Base-by-base conservation (phyloP, 2,888 invertebrate species). In the Mythimna vitellina region DNA sequence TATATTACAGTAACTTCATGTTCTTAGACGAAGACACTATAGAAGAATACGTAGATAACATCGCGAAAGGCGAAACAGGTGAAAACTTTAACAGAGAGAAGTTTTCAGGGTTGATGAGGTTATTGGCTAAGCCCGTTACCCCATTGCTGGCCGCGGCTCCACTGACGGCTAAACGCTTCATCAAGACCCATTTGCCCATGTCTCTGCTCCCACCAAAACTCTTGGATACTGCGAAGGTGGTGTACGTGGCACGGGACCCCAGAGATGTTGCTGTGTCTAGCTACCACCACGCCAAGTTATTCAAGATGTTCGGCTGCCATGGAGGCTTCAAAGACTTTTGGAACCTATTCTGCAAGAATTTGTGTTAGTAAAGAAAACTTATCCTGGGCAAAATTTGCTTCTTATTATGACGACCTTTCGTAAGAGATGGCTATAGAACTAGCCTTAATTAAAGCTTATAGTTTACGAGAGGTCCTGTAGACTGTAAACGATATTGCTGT, bases 191-290 rank as follows among this genome's bases (percentile, higher is more conserved):
- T 90, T 96, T 98, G 76, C 97, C 98, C 0, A 96, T 97, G 69
- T 97, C 97, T 60, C 92, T 98, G 20, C 88, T 98, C 46, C 97
- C 97, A 1, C 96, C 96, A 1, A 93, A 94, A 82, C 89, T 97
- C 6, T 87, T 97, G 78, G 92, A 95, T 12, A 61, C 81, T 84
- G 73, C 92, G 60, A 86, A 97, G 97, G 92, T 98, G 2, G 96
- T 98, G 65, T 98, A 98, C 87, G 97, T 98, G 0, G 97, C 98
- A 0, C 96, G 98, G 72, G 98, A 98, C 93, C 98, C 98, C 0
- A 98, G 98, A 91, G 98, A 98, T 90, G 97, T 98, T 0, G 97
- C 97, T 0, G 97, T 98, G 0, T 98, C 98, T 0, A 97, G 96
- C 89, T 98, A 97, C 88, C 97, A 98, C 88, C 96, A 98, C 63